phyloP scores from a whole-genome alignment of 1,140 invertebrate genomes.

The Drosophila kanapiae region DNA sequence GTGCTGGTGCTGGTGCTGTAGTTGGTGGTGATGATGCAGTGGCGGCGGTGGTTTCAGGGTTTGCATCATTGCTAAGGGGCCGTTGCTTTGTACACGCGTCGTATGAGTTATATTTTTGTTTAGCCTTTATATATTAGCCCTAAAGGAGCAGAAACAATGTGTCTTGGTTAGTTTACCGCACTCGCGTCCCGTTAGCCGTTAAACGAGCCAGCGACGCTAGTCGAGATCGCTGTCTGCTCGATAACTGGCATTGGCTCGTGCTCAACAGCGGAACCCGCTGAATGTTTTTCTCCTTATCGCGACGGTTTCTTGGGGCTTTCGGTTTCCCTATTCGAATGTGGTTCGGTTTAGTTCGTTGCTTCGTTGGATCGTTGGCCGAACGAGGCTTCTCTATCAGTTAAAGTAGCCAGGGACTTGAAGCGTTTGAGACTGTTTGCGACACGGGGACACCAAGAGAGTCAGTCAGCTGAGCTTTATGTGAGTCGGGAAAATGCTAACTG shows the following conservation, averaged over 20 bases:
- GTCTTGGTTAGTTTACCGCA: conserved; percentile 14
- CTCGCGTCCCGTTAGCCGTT: conserved; percentile 30
- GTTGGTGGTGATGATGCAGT: conserved; percentile 77
- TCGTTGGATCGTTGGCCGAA: not conserved
- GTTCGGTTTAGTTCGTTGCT: conserved; percentile 23
- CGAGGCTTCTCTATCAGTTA: conserved; percentile 37
- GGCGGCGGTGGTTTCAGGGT: conserved; percentile 82
- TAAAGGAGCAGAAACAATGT: conserved; percentile 2
- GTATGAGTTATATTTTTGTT: conserved; percentile 45
- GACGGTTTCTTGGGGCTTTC: conserved; percentile 32
- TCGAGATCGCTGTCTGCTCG: conserved; percentile 57
- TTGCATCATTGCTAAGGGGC: conserved; percentile 84
- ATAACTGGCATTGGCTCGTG: conserved; percentile 54
- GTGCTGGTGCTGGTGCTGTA: conserved; percentile 64
- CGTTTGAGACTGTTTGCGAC: conserved; percentile 36
- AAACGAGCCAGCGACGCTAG: conserved; percentile 36
- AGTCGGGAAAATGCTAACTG: conserved; percentile 1
- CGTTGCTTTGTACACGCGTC: conserved; percentile 48
- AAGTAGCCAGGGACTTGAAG: conserved; percentile 37
- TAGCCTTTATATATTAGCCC: conserved; percentile 17
- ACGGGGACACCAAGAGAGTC: conserved; percentile 16
- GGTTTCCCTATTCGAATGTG: conserved; percentile 9
- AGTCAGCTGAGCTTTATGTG: conserved; percentile 20
- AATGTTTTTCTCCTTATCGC: conserved; percentile 35
- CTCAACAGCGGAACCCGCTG: conserved; percentile 14